Evolutionary conservation across 2,888 invertebrate species (phyloP), one percentile per base, ranked within the genome.

Genomic region (Pheosia gnoma): DNA sequence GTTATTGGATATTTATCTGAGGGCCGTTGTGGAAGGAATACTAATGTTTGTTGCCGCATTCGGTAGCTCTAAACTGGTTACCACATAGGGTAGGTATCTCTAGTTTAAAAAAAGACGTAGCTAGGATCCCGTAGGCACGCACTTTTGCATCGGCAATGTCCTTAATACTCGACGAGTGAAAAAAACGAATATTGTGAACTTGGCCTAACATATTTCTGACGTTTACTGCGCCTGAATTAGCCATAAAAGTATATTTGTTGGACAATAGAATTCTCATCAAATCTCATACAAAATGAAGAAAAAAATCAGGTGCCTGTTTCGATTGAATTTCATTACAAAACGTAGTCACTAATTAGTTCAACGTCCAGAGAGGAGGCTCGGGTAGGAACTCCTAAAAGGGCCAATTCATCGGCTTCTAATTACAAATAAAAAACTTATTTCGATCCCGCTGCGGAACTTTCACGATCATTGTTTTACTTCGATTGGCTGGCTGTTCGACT

Each of bases 351-450:
- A 77, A 79, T 78, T 79, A 79, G 71, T 72, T 69, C 65, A 61
- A 61, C 67, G 5, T 13, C 49, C 37, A 45, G 3, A 56, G 59
- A 55, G 39, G 57, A 57, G 38, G 62, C 39, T 39, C 59, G 62
- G 36, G 59, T 36, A 41, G 59, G 45, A 43, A 11, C 57, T 38
- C 8, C 47, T 39, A 58, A 72, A 74, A 70, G 60, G 70, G 74
- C 67, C 69, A 70, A 73, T 73, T 75, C 72, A 72, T 77, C 66
- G 67, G 62, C 57, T 61, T 70, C 70, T 74, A 75, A 81, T 79
- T 78, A 75, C 75, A 70, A 74, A 72, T 1, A 25, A 75, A 74
- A 74, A 56, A 53, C 67, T 71, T 66, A 70, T 68, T 60, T 56
- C 11, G 55, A 61, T 51, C 53, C 36, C 62, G 53, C 37, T 53